These are phyloP conservation scores for Stegana nigrithorax DNA, from an alignment of 2,888 invertebrate species.

Conservation along the genomic window DNA sequence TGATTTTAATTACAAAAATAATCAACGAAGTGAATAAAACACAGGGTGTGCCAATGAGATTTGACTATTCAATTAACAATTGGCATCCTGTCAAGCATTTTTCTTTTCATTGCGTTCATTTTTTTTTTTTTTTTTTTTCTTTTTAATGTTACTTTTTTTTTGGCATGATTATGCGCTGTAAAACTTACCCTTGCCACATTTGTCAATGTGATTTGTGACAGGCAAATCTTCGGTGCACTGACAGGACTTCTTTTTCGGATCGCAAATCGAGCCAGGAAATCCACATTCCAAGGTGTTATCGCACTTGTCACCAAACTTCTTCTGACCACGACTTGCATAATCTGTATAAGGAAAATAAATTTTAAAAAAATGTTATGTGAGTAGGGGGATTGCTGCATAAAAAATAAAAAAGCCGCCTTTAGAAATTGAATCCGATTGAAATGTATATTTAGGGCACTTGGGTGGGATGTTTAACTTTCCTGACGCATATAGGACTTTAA, in stretches of 20 bases:
- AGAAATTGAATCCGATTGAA: too few species aligned
- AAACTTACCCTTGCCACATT: slow-evolving; percentile 82
- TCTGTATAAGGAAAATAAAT: slow-evolving; percentile 60
- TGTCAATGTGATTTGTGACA: slow-evolving; percentile 85
- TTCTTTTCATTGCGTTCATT: too few species aligned
- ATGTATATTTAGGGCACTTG: too few species aligned
- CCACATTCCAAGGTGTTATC: slow-evolving; percentile 78
- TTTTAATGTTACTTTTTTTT: too few species aligned
- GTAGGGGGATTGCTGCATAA: not conserved
- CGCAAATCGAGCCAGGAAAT: slow-evolving; percentile 81
- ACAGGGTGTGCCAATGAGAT: slow-evolving; percentile 5
- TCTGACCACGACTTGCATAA: slow-evolving; percentile 72
- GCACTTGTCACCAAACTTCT: slow-evolving; percentile 83
- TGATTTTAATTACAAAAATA: slow-evolving; percentile 16
- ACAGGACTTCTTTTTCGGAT: slow-evolving; percentile 77
- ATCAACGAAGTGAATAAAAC: slow-evolving; percentile 9
- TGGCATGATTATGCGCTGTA: too few species aligned
- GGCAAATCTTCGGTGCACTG: slow-evolving; percentile 79
- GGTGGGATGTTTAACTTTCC: too few species aligned
- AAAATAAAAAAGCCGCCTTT: not conserved
- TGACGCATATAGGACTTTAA: too few species aligned
- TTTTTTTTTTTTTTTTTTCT: not conserved
- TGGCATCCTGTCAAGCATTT: slow-evolving; percentile 6
- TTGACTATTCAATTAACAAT: slow-evolving; percentile 9
- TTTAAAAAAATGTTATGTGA: too few species aligned